phyloP scores from a whole-genome alignment of 2,113 vertebrate genomes.

The Laterallus jamaicensis region DNA sequence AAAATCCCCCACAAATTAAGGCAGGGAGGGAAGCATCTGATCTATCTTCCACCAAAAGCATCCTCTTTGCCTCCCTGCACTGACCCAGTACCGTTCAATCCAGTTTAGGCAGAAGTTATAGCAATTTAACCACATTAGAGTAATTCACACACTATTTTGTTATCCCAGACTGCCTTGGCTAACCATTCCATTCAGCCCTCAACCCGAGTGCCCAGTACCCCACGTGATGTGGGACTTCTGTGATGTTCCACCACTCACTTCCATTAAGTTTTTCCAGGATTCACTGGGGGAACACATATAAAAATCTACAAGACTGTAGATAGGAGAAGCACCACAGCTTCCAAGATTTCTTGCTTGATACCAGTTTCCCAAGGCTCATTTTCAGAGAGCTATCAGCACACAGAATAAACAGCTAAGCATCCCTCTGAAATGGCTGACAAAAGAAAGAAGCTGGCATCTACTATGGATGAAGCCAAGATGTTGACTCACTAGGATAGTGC shows the following conservation, averaged over 20 bases:
- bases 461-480: background rate
- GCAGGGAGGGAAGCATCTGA: background rate
- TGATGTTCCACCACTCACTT: background rate
- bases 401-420: background rate
- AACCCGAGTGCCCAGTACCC: background rate
- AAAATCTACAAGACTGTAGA: background rate
- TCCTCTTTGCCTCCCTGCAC: background rate
- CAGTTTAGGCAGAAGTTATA: background rate
- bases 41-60: background rate
- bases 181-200: background rate
- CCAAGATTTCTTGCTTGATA: too few relatives aligned
- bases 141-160: background rate
- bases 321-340: background rate
- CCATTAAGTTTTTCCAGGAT: too few relatives aligned
- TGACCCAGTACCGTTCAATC: accelerated
- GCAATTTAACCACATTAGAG: background rate
- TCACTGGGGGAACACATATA: accelerated
- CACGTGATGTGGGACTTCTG: background rate
- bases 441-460: background rate
- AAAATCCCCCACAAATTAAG: background rate
- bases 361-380: background rate
- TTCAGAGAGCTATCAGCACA: background rate
- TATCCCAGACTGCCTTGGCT: background rate
- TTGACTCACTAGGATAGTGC: background rate
- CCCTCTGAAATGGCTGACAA: background rate